Base-by-base conservation (phyloP, 2,888 invertebrate species). In the Tholera decimalis region DNA sequence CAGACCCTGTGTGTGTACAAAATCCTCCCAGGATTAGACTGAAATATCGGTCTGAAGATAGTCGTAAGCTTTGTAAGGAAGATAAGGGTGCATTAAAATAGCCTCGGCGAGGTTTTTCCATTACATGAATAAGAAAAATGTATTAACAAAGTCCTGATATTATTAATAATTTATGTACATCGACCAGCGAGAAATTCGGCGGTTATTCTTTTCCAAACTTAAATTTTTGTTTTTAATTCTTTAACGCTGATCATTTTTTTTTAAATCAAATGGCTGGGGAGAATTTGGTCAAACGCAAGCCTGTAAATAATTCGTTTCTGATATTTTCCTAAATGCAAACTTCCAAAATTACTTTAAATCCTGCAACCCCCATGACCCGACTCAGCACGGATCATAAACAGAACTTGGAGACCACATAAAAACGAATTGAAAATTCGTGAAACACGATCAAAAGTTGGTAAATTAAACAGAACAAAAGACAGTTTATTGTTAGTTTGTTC, bases 351-450 rank as follows among this genome's bases (percentile, higher is more conserved):
- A 62, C 11, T 26, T 18, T 15, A 24, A 22, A 26, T 44, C 44
- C 44, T 15, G 24, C 7, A 15, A 44, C 15, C 24, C 24, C n/a
- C 44, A 15, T 4, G 44, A 15, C 5, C 8, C 15, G 24, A 44
- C 24, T 28, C 18, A 9, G 22, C 30, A 44, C 41, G 57, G 24
- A 9, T 51, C 65, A 67, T 74, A 80, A 65, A 77, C 5, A 35
- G 44, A 70, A 68, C 24, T 68, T 62, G 26, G 55, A 41, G 41
- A 44, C 49, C 37, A 43, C 61, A 71, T 80, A 75, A 74, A 84
- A 78, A 77, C 66, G 63, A 81, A 84, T 85, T 84, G 83, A 80
- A 84, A 86, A 82, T 78, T 84, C 64, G 53, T 35, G 49, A 59
- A 46, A 71, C 65, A 64, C 77, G 70, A 77, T 81, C 74, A 74